Evolutionary conservation across 2,113 vertebrate species (phyloP), one percentile per base, ranked within the genome.

Genomic region (Ictidomys tridecemlineatus): DNA sequence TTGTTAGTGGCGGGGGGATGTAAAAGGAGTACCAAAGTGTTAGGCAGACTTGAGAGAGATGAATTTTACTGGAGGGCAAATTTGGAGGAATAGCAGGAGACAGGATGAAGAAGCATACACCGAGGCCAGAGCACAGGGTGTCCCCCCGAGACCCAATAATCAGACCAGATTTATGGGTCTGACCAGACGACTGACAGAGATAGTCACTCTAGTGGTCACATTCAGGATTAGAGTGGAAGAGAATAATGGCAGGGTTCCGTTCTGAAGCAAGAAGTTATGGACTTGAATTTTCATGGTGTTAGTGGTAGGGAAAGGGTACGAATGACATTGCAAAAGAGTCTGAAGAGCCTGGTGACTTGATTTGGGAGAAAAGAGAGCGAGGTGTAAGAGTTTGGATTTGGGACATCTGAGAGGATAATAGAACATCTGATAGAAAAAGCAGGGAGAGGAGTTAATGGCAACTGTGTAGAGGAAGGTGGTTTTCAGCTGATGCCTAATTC

Each of bases 331-430:
- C 84, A 56, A 30, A 89, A 77, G 39, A 95, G 32, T 82, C 34
- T 8, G 1, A 84, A 93, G 82, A 34, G 94, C 24, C 30, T 84
- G 88, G 14, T 89, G 14, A 84, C 34, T 88, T 88, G 11, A 82
- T 84, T 88, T 90, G 78, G 42, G 34, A 87, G 73, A 82, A 70
- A 77, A 61, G 74, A 69, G 74, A 61, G 20, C 3, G 20, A 94
- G 32, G 13, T 84, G 12, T 87, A 69, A 69, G 80, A 79, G n/a
- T 83, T 85, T 89, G 39, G 82, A 79, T 96, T 79, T 39, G 77
- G 30, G 14, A 22, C 70, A 79, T 8, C 65, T 80, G 72, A 48
- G 65, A 84, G 39, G 73, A 78, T 85, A 80, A 32, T 63, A 83
- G 32, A 69, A 82, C 58, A 89, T 83, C 24, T 82, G 30, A 72